phyloP scores from a whole-genome alignment of 2,797 vertebrate species.

The Enteromius argenteus region DNA sequence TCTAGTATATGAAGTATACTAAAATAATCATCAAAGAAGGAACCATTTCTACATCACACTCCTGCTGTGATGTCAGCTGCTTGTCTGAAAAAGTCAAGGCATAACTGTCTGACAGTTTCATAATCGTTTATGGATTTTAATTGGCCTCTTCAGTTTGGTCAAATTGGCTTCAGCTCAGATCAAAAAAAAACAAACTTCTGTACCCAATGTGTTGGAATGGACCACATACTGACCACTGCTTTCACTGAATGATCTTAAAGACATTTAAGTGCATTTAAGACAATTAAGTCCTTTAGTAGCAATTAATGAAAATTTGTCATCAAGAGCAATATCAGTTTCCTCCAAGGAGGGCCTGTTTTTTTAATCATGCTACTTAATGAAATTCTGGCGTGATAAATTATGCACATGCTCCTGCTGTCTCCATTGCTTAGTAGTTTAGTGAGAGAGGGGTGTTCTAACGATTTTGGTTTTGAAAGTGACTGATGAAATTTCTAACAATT shows the following conservation, averaged over 20 bases:
- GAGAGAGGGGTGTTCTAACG: background rate
- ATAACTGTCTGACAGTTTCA: background rate
- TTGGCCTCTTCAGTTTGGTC: conserved; percentile 23
- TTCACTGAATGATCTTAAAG: background rate
- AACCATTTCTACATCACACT: conserved; percentile 7
- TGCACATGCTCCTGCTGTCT: background rate
- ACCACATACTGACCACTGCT: conserved; percentile 10
- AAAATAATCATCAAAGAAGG: conserved; percentile 49
- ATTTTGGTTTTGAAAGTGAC: background rate
- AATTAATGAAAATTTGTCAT: conserved; percentile 7
- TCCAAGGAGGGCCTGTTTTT: conserved; percentile 18
- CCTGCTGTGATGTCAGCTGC: conserved; percentile 30
- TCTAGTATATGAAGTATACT: conserved; percentile 9
- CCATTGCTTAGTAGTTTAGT: background rate
- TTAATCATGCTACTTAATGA: conserved; percentile 27
- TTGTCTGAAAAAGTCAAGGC: background rate
- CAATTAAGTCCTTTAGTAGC: background rate
- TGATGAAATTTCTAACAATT: conserved; percentile 8
- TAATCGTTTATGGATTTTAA: conserved; percentile 31
- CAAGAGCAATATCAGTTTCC: conserved; percentile 11
- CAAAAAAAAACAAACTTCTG: background rate
- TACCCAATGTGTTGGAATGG: background rate
- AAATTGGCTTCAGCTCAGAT: background rate
- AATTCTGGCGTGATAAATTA: conserved; percentile 35
- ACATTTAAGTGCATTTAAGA: background rate